These are phyloP conservation scores for Carcharodon carcharias DNA, from an alignment of 2,797 vertebrate species.

Conservation along the genomic window DNA sequence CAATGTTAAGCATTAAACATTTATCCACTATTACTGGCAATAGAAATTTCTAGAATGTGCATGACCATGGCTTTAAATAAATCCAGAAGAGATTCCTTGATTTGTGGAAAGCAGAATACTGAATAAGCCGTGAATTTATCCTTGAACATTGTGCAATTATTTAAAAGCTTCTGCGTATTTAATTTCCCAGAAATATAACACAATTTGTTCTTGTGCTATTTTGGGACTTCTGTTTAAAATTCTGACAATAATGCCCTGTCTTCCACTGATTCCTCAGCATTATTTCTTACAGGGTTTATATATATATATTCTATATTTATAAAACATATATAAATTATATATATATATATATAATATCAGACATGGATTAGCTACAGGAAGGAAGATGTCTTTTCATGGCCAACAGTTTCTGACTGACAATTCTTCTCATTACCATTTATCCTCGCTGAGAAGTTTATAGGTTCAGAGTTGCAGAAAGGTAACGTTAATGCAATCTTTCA, in stretches of 20 bases:
- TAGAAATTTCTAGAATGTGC: neutral
- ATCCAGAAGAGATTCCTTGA: neutral
- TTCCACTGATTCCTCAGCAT: neutral
- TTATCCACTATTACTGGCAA: neutral
- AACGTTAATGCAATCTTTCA: conserved; percentile 21
- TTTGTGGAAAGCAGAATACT: neutral
- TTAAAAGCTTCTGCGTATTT: neutral
- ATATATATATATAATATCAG: neutral
- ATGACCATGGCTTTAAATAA: neutral
- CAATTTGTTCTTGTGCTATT: conserved; percentile 7
- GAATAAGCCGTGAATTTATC: neutral
- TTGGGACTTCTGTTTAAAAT: conserved; percentile 22
- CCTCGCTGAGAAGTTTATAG: neutral
- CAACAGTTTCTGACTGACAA: conserved; percentile 21
- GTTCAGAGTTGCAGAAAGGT: conserved; percentile 21
- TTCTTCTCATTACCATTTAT: conserved; percentile 28
- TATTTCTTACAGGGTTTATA: neutral
- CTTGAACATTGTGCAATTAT: neutral
- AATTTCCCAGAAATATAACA: neutral
- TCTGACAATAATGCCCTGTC: conserved; percentile 9
- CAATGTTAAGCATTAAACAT: neutral
- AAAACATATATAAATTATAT: neutral
- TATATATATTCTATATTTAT: neutral
- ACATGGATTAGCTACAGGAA: conserved; percentile 5
- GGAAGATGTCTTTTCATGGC: neutral